These are phyloP conservation scores for Hybos culiciformis DNA, from an alignment of 2,888 invertebrate species.

Conservation along the genomic window DNA sequence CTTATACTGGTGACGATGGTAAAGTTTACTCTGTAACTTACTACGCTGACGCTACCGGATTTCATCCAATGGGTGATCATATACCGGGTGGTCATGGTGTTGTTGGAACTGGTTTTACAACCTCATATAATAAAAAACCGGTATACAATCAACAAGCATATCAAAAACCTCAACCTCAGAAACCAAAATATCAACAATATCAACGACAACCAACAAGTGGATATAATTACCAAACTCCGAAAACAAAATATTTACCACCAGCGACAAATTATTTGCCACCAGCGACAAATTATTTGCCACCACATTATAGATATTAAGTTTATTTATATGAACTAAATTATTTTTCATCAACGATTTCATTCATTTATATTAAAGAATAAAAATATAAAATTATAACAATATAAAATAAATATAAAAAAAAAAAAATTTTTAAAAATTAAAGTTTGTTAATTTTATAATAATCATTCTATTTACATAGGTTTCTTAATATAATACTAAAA, in stretches of 20 bases:
- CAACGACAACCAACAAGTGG: not conserved
- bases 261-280: conserved; percentile 5
- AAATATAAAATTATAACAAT: no score
- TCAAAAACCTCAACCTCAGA: conserved; percentile 7
- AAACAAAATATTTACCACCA: conserved; percentile 9
- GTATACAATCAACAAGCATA: not conserved
- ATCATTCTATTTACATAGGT: no score
- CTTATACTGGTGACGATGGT: conserved; percentile 48
- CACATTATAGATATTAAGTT: conserved; percentile 7
- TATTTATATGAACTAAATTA: no score
- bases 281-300: conserved; percentile 25
- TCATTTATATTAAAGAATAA: no score
- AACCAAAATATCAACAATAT: not conserved
- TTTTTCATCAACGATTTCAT: no score
- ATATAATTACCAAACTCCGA: conserved; percentile 5
- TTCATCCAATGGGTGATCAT: conserved; percentile 62
- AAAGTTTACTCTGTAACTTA: conserved; percentile 51
- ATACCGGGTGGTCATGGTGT: conserved; percentile 38
- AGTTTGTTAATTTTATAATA: no score
- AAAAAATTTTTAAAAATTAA: no score
- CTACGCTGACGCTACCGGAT: conserved; percentile 63
- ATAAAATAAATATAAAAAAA: no score
- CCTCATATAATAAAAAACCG: conserved; percentile 2
- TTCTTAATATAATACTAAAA: no score
- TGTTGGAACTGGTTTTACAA: conserved; percentile 4